Conservation (phyloP, 2,888 invertebrate genomes). For the Caenorhabditis japonica region DNA sequence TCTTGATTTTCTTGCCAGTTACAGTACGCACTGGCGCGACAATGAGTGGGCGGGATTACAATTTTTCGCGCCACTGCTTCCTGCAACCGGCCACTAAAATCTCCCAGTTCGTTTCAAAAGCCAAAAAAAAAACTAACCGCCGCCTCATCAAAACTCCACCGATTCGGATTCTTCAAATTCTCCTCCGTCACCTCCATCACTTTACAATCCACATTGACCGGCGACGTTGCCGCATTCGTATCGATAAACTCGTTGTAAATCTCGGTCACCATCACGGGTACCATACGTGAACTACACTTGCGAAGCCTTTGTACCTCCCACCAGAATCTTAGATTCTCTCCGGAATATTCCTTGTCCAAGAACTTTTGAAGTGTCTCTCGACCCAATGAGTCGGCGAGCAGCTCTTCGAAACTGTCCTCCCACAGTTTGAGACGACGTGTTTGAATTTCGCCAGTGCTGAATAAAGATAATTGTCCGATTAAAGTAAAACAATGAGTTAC, state of each 20-base stretch:
- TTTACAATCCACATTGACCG: conserved; percentile 95
- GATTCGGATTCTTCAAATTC: conserved; percentile 87
- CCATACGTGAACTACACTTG: conserved; percentile 88
- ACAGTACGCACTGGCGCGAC: no score
- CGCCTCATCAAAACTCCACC: conserved; percentile 96
- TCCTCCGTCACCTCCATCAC: conserved; percentile 88
- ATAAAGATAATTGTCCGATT: conserved; percentile 27
- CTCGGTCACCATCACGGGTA: conserved; percentile 86
- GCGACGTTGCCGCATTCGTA: conserved; percentile 93
- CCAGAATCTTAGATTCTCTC: conserved; percentile 92
- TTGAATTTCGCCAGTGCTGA: conserved; percentile 86
- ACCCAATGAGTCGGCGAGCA: conserved; percentile 92
- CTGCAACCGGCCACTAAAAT: no score
- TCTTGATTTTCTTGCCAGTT: no score
- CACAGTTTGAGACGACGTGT: conserved; percentile 93
- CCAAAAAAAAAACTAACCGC: conserved; percentile 86
- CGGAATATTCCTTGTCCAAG: conserved; percentile 97
- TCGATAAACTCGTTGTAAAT: conserved; percentile 87
- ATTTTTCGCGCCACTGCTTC: no score
- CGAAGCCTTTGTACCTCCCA: conserved; percentile 85
- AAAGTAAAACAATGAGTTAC: conserved; percentile 78
- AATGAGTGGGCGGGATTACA: no score
- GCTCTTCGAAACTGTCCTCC: conserved; percentile 95
- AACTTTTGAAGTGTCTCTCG: conserved; percentile 95
- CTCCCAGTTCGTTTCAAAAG: no score